Conservation (phyloP, 2,888 invertebrate genomes). For the Sisyra terminalis region DNA sequence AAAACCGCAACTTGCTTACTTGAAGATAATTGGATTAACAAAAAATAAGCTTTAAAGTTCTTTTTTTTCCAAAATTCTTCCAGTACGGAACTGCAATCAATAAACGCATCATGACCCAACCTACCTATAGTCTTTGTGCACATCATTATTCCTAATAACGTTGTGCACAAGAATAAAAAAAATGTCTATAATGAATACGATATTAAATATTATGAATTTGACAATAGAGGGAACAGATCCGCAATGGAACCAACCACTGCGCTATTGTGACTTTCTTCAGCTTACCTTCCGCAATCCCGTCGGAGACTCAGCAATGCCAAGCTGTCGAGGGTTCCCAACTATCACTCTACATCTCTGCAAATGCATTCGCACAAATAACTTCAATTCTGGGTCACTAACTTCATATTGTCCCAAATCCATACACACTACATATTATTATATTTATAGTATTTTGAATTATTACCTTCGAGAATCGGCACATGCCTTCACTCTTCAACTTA, state of each 20-base stretch:
- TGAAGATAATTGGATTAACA: too few relatives aligned
- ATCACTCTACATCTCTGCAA: not conserved
- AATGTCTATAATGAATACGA: not conserved
- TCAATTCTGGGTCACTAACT: constrained; percentile 1
- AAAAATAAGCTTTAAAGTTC: too few relatives aligned
- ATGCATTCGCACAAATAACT: constrained; percentile 1
- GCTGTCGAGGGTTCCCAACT: not conserved
- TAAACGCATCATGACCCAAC: not conserved
- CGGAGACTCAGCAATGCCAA: too few relatives aligned
- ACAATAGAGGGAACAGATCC: not conserved
- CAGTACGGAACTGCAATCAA: not conserved
- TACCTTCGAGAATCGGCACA: not conserved
- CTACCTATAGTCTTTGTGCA: not conserved
- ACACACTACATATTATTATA: not conserved
- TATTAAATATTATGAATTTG: constrained; percentile 2
- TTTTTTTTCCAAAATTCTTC: too few relatives aligned
- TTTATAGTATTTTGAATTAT: constrained; percentile 1
- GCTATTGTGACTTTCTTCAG: too few relatives aligned
- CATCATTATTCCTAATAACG: constrained; percentile 2
- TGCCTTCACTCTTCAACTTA: not conserved
- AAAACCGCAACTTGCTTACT: too few relatives aligned
- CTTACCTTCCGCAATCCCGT: too few relatives aligned
- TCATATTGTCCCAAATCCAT: not conserved
- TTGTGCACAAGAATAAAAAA: constrained; percentile 4
- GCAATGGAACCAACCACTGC: not conserved